These are phyloP conservation scores for Junonia oenone DNA, from an alignment of 2,888 invertebrate species.

Conservation along the genomic window DNA sequence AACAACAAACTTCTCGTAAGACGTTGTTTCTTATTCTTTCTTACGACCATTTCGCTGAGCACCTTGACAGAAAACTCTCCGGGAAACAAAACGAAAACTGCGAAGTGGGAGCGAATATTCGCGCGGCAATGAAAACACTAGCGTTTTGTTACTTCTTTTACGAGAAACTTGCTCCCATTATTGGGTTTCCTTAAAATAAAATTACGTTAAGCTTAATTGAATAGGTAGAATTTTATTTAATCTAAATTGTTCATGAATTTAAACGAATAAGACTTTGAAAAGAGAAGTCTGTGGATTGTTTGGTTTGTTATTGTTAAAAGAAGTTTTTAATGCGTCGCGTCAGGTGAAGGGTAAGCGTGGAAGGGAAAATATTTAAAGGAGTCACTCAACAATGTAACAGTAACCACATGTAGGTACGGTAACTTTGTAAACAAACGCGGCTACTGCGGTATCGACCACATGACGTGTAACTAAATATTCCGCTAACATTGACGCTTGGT, in stretches of 20 bases:
- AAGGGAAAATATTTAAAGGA: conserved; percentile 16
- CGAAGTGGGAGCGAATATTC: conserved; percentile 23
- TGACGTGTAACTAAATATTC: conserved; percentile 15
- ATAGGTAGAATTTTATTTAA: not conserved
- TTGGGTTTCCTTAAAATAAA: not conserved
- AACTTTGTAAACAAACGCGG: conserved; percentile 23
- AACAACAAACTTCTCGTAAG: conserved; percentile 12
- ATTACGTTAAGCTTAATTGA: not conserved
- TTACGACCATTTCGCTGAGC: conserved; percentile 12
- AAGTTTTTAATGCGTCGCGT: conserved; percentile 7
- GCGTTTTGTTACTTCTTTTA: conserved; percentile 5
- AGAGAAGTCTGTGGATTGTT: too few relatives aligned
- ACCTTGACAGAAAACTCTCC: conserved; percentile 25
- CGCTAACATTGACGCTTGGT: not conserved
- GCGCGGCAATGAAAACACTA: conserved; percentile 1
- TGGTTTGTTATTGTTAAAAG: conserved; percentile 1
- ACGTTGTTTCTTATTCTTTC: conserved; percentile 14
- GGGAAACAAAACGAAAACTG: conserved; percentile 24
- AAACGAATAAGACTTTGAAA: too few relatives aligned
- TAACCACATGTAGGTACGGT: conserved; percentile 22
- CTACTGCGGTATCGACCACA: conserved; percentile 26
- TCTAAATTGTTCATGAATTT: not conserved
- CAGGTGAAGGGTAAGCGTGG: conserved; percentile 21
- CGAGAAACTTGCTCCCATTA: not conserved
- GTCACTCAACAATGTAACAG: conserved; percentile 21